A percentile compares a stretch with the other conserved stretches of the same genome.
Conservation (phyloP, 2,113 vertebrate species). For the Elephas maximus region DNA sequence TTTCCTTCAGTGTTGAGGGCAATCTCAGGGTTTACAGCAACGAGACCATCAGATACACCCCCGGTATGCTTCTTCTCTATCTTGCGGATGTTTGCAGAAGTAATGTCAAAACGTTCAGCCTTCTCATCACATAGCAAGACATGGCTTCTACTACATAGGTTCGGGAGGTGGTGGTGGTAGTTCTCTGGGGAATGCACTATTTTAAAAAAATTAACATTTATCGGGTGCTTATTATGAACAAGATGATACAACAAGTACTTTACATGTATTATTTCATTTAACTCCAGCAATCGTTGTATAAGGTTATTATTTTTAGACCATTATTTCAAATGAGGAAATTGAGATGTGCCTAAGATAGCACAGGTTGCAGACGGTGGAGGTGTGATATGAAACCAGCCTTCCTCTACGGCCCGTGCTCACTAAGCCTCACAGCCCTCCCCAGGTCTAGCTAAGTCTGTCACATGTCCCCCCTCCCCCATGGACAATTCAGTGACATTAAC, state of each 20-base stretch:
- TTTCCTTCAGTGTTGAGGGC: background rate
- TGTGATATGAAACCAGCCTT: background rate
- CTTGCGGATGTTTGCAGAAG: background rate
- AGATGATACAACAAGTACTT: background rate
- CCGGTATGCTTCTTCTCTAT: background rate
- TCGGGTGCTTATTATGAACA: background rate
- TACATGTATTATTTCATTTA: background rate
- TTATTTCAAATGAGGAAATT: conserved; percentile 49
- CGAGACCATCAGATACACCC: background rate
- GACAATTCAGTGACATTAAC: too few relatives aligned
- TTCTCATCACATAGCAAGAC: background rate
- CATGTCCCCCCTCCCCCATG: background rate
- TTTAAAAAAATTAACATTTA: too few relatives aligned
- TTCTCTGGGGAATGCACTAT: background rate
- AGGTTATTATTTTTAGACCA: conserved; percentile 25
- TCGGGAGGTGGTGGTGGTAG: background rate
- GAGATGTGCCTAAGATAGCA: background rate
- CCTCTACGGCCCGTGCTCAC: background rate
- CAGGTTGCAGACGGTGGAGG: background rate
- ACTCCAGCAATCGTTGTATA: conserved; percentile 18
- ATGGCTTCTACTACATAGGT: background rate
- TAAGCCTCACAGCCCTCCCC: background rate
- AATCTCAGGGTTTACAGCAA: background rate
- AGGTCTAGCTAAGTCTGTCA: background rate
- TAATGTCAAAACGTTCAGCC: background rate